Evolutionary conservation across 2,797 vertebrate genomes (phyloP), one percentile per base, ranked within the genome.

Genomic region (Sphaeramia orbicularis): DNA sequence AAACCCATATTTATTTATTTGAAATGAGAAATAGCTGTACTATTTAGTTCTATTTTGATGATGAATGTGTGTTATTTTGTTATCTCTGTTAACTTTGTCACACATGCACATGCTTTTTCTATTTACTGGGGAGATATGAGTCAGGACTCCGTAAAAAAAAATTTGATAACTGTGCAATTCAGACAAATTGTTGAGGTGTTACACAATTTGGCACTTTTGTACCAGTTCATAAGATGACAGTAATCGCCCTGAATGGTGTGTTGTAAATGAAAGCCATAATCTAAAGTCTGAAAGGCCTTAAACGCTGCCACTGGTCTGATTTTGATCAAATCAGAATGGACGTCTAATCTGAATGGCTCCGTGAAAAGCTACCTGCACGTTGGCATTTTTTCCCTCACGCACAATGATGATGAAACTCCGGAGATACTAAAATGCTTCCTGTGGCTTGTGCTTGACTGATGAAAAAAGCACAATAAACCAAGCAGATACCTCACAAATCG

Each of bases 391-490:
- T 30, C 40, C 57, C 59, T 68, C 49, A 43, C 49, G 54, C 48
- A 35, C 43, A 15, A 2, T 61, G 21, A 71, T 38, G 51, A 56
- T 24, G 35, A 43, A 57, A 48, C 53, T 80, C 60, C 61, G 40
- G 65, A 71, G 71, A 74, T 48, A 65, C 76, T 63, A 55, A 60
- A 58, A 76, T 0, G 2, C 32, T 68, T 84, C 63, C 65, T 75
- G 66, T 71, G 44, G 50, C 61, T 75, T 85, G 56, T 40, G 55
- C 59, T 48, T 48, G 51, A 52, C 32, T 19, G 63, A 68, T 71
- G 62, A 49, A 66, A 60, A 73, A 75, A 68, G 48, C 60, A 56
- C 57, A 77, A 64, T 71, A 79, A 84, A 84, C 42, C 21, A 35
- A 27, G n/a, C 45, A 76, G 81, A 76, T 67, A 74, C 63, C 71